Percentiles rank a stretch among this genome's conserved stretches.
These are phyloP conservation scores for Colius striatus DNA, from an alignment of 2,113 vertebrate genomes.

Conservation along the genomic window DNA sequence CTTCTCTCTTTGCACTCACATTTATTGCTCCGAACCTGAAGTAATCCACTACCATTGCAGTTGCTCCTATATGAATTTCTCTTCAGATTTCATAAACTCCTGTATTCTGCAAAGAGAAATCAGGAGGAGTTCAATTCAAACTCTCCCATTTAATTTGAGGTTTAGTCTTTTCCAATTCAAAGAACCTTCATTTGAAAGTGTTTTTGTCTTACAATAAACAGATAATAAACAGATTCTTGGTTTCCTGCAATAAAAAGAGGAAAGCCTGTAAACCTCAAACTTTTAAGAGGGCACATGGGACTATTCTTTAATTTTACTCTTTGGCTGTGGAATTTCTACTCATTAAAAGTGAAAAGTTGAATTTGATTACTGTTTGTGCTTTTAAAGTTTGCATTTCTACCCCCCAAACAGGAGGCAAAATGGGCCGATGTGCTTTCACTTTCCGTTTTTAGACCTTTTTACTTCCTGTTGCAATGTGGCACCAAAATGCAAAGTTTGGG, in stretches of 20 bases:
- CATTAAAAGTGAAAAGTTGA: slow-evolving; percentile 45
- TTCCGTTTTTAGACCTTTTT: not conserved
- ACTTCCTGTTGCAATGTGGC: not conserved
- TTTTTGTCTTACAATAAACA: slow-evolving; percentile 53
- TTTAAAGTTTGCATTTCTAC: not conserved
- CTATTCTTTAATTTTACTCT: slow-evolving; percentile 39
- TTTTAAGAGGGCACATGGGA: slow-evolving; percentile 38
- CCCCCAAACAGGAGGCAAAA: not conserved
- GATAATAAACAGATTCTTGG: slow-evolving; percentile 61
- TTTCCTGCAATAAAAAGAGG: slow-evolving; percentile 52
- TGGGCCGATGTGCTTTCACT: not conserved
- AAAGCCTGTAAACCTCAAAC: slow-evolving; percentile 19
- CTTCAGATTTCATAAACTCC: not conserved
- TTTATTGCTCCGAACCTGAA: not conserved
- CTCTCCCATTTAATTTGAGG: not conserved
- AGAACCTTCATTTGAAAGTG: slow-evolving; percentile 18
- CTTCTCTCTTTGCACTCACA: not conserved
- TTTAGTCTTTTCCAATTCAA: slow-evolving; percentile 13
- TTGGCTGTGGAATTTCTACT: slow-evolving; percentile 41
- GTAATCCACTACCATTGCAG: not conserved
- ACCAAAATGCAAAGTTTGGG: not conserved
- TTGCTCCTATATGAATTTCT: not conserved
- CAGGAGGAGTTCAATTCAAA: slow-evolving; percentile 6
- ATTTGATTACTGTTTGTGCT: not conserved
- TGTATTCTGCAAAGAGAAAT: not conserved